A percentile compares a stretch with the other conserved stretches of the same genome.
Conservation (phyloP, 2,888 invertebrate species). For the Brachyopa scutellaris region DNA sequence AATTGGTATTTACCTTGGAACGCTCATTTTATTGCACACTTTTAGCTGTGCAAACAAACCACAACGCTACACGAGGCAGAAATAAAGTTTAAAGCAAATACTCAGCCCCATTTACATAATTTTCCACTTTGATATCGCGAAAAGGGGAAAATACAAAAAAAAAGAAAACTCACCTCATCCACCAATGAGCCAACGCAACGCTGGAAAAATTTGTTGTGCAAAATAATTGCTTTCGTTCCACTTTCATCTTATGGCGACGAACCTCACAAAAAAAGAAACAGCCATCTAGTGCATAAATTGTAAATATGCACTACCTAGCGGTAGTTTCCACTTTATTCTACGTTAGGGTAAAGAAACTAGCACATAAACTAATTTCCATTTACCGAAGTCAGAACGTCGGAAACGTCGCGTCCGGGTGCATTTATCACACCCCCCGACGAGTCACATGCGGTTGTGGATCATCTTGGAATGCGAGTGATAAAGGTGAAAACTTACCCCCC, state of each 20-base stretch:
- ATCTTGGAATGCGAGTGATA: neutral
- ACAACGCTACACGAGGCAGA: slow-evolving; percentile 24
- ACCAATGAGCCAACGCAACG: slow-evolving; percentile 22
- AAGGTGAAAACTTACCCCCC: neutral
- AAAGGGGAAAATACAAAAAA: slow-evolving; percentile 29
- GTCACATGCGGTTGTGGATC: neutral
- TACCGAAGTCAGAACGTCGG: too few species aligned
- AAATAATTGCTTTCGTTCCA: slow-evolving; percentile 47
- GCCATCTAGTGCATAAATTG: slow-evolving; percentile 21
- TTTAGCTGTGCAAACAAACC: slow-evolving; percentile 48
- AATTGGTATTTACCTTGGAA: slow-evolving; percentile 33
- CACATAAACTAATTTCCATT: too few species aligned
- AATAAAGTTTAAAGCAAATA: slow-evolving; percentile 52
- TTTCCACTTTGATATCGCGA: slow-evolving; percentile 39
- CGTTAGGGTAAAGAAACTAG: neutral
- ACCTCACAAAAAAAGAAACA: neutral
- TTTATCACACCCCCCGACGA: slow-evolving; percentile 30
- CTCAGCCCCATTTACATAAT: slow-evolving; percentile 48
- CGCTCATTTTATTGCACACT: slow-evolving; percentile 40
- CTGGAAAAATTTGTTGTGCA: slow-evolving; percentile 45
- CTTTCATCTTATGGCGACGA: slow-evolving; percentile 1
- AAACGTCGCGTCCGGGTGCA: too few species aligned
- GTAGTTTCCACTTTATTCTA: slow-evolving; percentile 2
- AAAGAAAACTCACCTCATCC: slow-evolving; percentile 26
- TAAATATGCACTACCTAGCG: slow-evolving; percentile 11